phyloP scores from a whole-genome alignment of 37 sponge, comb jelly and placozoan genomes.

The Halisarca cf. caerulea region DNA sequence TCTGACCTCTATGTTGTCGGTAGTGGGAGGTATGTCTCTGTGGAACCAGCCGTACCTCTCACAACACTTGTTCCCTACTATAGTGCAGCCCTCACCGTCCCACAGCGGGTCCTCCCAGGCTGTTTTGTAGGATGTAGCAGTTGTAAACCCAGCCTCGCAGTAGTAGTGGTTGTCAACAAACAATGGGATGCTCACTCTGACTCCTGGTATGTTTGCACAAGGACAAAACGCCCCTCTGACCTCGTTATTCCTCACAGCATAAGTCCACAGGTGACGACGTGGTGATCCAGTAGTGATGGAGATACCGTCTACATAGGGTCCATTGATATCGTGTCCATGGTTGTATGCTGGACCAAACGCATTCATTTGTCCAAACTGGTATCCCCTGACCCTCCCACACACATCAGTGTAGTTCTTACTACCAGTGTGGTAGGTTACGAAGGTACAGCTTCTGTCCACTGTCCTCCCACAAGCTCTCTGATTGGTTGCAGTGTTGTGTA shows the following conservation, averaged over 20 bases:
- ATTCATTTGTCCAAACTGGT: neutral
- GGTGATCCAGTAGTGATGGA: neutral
- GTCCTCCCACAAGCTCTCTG: neutral
- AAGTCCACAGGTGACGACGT: neutral
- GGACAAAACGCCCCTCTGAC: no score
- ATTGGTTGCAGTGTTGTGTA: no score
- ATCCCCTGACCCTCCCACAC: neutral
- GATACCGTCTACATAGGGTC: slow-evolving; percentile 2
- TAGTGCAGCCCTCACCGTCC: neutral
- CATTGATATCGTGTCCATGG: neutral
- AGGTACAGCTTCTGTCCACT: neutral
- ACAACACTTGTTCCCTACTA: slow-evolving; percentile 1
- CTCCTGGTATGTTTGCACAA: neutral
- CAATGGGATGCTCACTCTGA: neutral
- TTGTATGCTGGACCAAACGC: neutral
- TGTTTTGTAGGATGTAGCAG: no score
- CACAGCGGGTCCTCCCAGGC: slow-evolving; percentile 1
- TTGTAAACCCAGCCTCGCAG: no score
- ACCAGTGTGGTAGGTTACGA: neutral
- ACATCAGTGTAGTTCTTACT: neutral
- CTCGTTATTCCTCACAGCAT: neutral
- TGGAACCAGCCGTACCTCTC: slow-evolving; percentile 5
- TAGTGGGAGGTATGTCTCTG: neutral
- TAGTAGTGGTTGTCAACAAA: neutral
- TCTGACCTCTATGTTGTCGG: neutral